Conservation (phyloP, 2,797 vertebrate species). For the Ataeniobius toweri region DNA sequence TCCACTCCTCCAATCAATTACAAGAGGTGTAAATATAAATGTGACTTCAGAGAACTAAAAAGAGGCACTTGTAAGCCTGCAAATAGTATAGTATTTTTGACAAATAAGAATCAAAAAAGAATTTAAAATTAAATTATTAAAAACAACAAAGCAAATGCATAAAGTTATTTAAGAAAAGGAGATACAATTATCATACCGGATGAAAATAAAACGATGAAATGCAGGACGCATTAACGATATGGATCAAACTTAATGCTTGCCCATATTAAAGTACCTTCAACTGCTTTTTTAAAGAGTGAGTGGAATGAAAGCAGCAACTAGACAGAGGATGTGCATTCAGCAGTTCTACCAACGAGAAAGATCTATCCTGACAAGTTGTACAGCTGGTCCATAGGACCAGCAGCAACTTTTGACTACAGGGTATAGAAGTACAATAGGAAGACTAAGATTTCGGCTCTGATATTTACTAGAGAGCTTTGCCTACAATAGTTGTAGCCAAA, state of each 20-base stretch:
- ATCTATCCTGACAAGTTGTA: not conserved
- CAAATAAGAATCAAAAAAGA: not conserved
- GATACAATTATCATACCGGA: not conserved
- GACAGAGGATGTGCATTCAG: not conserved
- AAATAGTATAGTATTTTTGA: not conserved
- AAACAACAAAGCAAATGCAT: no score
- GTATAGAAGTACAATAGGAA: not conserved
- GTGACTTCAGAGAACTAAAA: not conserved
- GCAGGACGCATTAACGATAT: no score
- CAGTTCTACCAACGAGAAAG: not conserved
- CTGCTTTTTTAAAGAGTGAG: no score
- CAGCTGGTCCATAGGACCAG: not conserved
- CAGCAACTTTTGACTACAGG: not conserved
- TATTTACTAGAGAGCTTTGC: no score
- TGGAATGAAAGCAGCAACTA: no score
- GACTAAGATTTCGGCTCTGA: no score
- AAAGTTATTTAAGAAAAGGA: not conserved
- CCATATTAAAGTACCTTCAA: no score
- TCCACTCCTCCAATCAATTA: not conserved
- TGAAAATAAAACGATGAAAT: no score
- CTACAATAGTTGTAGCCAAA: not conserved
- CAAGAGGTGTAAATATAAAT: not conserved
- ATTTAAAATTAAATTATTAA: not conserved
- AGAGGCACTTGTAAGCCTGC: not conserved
- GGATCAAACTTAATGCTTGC: no score